Base-by-base conservation (phyloP, 2,113 vertebrate species). In the Hippocampus barbouri region DNA sequence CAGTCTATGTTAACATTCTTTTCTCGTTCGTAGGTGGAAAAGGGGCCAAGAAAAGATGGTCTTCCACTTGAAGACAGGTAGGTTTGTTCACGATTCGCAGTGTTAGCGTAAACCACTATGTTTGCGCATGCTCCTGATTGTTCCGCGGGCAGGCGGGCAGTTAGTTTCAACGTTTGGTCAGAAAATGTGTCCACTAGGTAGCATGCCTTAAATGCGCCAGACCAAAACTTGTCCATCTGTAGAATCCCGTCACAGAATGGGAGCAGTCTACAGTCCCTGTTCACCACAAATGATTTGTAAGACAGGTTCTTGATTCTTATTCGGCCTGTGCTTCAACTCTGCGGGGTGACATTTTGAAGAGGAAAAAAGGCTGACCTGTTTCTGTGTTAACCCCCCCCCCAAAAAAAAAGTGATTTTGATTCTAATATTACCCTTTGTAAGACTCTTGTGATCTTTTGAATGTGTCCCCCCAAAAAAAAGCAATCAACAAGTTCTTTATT, bases 31-130 rank as follows among this genome's bases (percentile, higher is more conserved):
- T 80, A 99, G 96, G 90, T 93, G 84, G 95, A 95, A 85, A 93
- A 95, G 1, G 96, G 97, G 85, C 94, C 91, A 70, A 92, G 92
- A 80, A 84, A 93, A 83, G 95, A 96, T 40, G 94, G 93, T 71
- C 91, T 93, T 89, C 88, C 92, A 1, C 87, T 93, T 74, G 93
- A 98, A 71, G 94, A 96, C 84, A 94, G 95, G 97, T 98, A 91
- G 92, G 88, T 14, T 66, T 47, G 25, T 15, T 51, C 20, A 5
- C 6, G 23, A 40, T 56, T 30, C 27, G 67, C 5, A 6, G 5
- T 5, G 23, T 66, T 16, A 1, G 21, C 15, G 2, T 30, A 6
- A 12, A 23, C 15, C 41, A 27, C 40, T 16, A 3, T 4, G 45
- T 10, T 25, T 9, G 47, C 9, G 63, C 11, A 8, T 11, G 34